phyloP scores from a whole-genome alignment of 1,140 invertebrate genomes.

The Aphis craccivora region DNA sequence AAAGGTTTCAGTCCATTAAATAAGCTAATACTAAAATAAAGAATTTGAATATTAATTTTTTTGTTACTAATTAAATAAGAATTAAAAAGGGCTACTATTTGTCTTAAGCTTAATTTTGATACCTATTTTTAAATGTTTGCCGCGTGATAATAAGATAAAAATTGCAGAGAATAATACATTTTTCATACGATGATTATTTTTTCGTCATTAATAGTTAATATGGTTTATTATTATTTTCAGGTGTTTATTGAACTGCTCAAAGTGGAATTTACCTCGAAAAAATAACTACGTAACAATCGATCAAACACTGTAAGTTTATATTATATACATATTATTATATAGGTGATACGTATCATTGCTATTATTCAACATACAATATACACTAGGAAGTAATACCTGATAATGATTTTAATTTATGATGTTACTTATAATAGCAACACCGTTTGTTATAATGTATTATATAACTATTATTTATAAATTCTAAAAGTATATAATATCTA shows the following conservation, averaged over 20 bases:
- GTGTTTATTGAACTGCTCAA: slow-evolving; percentile 11
- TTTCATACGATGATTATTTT: background rate
- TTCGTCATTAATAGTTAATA: background rate
- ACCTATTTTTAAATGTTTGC: background rate
- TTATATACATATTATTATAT: background rate
- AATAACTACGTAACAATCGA: slow-evolving; percentile 23
- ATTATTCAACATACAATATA: background rate
- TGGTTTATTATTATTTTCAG: background rate
- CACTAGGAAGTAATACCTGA: background rate
- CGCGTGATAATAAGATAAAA: background rate
- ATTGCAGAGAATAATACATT: background rate
- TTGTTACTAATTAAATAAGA: background rate
- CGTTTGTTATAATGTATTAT: background rate
- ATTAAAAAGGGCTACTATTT: background rate
- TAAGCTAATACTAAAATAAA: no score
- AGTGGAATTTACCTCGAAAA: background rate
- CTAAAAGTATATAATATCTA: background rate
- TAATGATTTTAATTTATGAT: background rate
- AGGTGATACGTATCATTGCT: background rate
- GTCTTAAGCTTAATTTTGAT: background rate
- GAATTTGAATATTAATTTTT: background rate
- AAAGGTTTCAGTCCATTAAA: no score
- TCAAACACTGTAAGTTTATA: slow-evolving; percentile 28
- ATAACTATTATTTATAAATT: slow-evolving; percentile 1
- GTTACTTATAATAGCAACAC: background rate